Percentiles rank a stretch among this genome's conserved stretches.
These are phyloP conservation scores for Cerceris ruficornis DNA, from an alignment of 2,888 invertebrate genomes.

Conservation along the genomic window DNA sequence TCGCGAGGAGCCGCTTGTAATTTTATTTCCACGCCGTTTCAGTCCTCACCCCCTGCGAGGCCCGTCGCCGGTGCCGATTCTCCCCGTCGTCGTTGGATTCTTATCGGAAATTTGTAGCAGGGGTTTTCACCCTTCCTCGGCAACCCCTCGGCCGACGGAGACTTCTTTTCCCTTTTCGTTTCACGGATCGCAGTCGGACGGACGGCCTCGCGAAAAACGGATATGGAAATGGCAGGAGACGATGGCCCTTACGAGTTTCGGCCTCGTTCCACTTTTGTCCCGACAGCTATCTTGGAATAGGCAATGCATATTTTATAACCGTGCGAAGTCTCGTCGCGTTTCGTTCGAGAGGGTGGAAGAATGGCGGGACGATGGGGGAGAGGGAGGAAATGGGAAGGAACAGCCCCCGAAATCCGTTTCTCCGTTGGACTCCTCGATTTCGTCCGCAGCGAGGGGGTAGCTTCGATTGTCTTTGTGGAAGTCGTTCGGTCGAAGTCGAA, in stretches of 20 bases:
- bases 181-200: slow-evolving; percentile 19
- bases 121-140: slow-evolving; percentile 34
- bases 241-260: slow-evolving; percentile 63
- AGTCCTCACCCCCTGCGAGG: slow-evolving; percentile 2
- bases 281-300: slow-evolving; percentile 65
- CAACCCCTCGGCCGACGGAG: slow-evolving; percentile 9
- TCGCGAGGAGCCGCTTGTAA: slow-evolving; percentile 63
- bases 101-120: slow-evolving; percentile 76
- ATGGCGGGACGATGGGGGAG: too few relatives aligned
- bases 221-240: slow-evolving; percentile 72
- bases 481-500: too few relatives aligned
- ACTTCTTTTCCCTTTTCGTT: slow-evolving; percentile 21
- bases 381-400: too few relatives aligned
- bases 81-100: slow-evolving; percentile 65
- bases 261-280: slow-evolving; percentile 71
- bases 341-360: not conserved
- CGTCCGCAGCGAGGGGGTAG: too few relatives aligned
- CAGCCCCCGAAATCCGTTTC: too few relatives aligned
- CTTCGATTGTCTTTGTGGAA: too few relatives aligned
- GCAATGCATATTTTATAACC: slow-evolving; percentile 78
- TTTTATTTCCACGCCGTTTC: slow-evolving; percentile 71
- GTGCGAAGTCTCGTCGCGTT: slow-evolving; percentile 55
- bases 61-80: slow-evolving; percentile 1
- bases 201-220: slow-evolving; percentile 39
- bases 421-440: too few relatives aligned